These are phyloP conservation scores for Ailuropoda melanoleuca DNA, from an alignment of 2,113 vertebrate genomes.

Conservation along the genomic window DNA sequence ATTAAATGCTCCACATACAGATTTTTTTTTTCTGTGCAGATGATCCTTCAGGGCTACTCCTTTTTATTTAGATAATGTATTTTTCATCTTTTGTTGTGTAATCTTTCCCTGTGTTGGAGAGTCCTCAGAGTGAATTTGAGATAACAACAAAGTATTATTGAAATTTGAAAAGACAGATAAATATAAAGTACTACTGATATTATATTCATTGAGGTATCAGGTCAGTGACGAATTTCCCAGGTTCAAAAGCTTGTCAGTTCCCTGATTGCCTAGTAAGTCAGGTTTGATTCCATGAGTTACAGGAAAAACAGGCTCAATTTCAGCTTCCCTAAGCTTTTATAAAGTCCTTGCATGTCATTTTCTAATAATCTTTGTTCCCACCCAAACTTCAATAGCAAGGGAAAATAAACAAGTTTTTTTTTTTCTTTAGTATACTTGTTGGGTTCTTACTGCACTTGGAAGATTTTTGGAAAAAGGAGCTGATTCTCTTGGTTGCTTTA, in stretches of 20 bases:
- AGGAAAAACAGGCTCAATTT: slow-evolving; percentile 16
- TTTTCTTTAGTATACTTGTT: not conserved
- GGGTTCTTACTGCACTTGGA: slow-evolving; percentile 43
- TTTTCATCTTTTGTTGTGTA: not conserved
- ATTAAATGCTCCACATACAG: slow-evolving; percentile 1
- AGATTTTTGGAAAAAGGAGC: slow-evolving; percentile 52
- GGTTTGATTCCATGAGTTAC: slow-evolving; percentile 4
- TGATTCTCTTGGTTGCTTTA: slow-evolving; percentile 53
- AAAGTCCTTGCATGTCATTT: not conserved
- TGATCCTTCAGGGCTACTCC: not conserved
- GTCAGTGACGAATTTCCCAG: slow-evolving; percentile 23
- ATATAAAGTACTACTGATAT: slow-evolving; percentile 3
- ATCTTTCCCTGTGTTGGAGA: not conserved
- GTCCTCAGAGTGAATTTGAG: slow-evolving; percentile 47
- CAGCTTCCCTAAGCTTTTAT: slow-evolving; percentile 32
- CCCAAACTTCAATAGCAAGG: slow-evolving; percentile 42
- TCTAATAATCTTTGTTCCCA: slow-evolving; percentile 32
- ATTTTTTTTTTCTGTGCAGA: not conserved
- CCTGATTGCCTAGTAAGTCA: slow-evolving; percentile 33
- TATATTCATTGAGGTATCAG: slow-evolving; percentile 1
- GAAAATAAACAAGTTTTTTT: not conserved
- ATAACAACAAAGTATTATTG: not conserved
- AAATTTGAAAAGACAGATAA: slow-evolving; percentile 46
- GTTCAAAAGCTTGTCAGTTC: slow-evolving; percentile 26
- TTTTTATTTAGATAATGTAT: slow-evolving; percentile 41